Evolutionary conservation across 2,797 vertebrate genomes (phyloP), one percentile per base, ranked within the genome.

Genomic region (Melanotaenia pygmaea): DNA sequence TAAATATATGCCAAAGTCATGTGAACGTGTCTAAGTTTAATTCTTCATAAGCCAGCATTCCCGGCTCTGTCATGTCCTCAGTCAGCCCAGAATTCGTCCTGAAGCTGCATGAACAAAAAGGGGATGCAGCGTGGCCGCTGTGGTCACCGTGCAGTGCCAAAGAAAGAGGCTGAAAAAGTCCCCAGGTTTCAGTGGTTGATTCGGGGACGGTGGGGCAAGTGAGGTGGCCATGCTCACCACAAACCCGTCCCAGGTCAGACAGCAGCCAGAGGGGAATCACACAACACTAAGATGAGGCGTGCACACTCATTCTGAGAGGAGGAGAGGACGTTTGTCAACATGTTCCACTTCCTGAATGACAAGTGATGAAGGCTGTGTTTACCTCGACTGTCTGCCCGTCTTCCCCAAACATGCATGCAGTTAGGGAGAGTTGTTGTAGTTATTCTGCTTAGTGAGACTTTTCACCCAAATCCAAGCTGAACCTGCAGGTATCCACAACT

Each of bases 121-220:
- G 56, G 68, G 74, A 50, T 70, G 75, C 50, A n/a, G 60, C 2
- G 3, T 24, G 58, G 66, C 51, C 54, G 11, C 74, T 82, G 70
- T 77, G 57, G 70, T 87, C 64, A 50, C 50, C 16, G 70, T 7
- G 9, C 8, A 6, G 72, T 56, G 76, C 61, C 28, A 28, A 28
- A 28, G 28, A 28, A 28, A 60, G 3, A 53, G 64, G 68, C 68
- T 90, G 94, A 93, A 96, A 96, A 98, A 97, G 95, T 95, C 96
- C 96, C 96, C 57, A 62, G 56, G 82, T 93, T 90, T 89, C 74
- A 72, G 82, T 84, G 76, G 70, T 90, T 73, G 69, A 76, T 86
- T 87, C 88, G 86, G 83, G 94, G 94, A 91, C 79, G 54, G 0
- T 79, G 91, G 92, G 93, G 91, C 3, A 88, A 22, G 75, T 66